These are phyloP conservation scores for Lasius fuliginosus DNA, from an alignment of 2,888 invertebrate genomes.

Conservation along the genomic window DNA sequence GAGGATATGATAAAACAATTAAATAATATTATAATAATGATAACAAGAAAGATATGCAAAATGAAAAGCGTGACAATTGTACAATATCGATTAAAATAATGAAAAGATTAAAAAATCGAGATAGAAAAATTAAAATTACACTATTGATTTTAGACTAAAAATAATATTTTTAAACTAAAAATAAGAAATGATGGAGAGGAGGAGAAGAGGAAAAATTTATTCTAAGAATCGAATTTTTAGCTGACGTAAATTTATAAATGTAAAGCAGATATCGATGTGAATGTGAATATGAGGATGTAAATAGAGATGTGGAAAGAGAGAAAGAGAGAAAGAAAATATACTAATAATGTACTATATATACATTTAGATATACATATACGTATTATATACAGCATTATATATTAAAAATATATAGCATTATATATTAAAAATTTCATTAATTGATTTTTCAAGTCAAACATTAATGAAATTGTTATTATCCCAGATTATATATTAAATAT, in stretches of 20 bases:
- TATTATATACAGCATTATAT: too few species aligned
- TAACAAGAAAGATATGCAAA: not conserved
- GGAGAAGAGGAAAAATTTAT: not conserved
- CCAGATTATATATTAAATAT: not conserved
- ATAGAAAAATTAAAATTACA: not conserved
- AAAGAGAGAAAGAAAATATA: too few species aligned
- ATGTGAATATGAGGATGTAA: not conserved
- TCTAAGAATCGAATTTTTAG: not conserved
- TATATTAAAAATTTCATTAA: not conserved
- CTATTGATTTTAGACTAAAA: too few species aligned
- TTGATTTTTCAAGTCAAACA: not conserved
- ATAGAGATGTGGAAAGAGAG: too few species aligned
- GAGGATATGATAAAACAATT: not conserved
- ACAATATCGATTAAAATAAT: not conserved
- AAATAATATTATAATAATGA: not conserved
- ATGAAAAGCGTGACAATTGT: not conserved
- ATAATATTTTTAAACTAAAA: not conserved
- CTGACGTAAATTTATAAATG: not conserved
- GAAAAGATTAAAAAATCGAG: not conserved
- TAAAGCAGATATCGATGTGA: too few species aligned
- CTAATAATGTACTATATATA: too few species aligned
- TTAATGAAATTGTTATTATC: not conserved
- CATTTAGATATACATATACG: too few species aligned
- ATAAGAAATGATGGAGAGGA: not conserved
- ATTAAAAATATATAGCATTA: not conserved